These are phyloP conservation scores for Heteractis magnifica DNA, from an alignment of 92 coral and sea anemone species.

Conservation along the genomic window DNA sequence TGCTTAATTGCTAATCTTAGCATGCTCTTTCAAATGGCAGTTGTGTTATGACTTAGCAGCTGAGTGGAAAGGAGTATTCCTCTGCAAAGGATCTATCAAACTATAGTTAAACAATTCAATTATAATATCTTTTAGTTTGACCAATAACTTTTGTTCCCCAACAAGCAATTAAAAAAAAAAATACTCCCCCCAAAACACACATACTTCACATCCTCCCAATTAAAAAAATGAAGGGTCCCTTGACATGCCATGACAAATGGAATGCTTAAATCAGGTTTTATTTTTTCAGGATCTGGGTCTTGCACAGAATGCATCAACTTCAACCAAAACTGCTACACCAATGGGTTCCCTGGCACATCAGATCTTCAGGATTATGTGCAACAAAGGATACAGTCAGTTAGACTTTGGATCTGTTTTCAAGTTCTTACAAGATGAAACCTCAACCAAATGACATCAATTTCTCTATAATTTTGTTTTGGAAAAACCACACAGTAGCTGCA, in stretches of 20 bases:
- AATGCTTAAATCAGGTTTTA: not conserved
- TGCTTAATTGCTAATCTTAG: no score
- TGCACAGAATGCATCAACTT: slow-evolving; percentile 94
- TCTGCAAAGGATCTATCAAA: no score
- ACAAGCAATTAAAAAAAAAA: not conserved
- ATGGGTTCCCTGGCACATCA: slow-evolving; percentile 98
- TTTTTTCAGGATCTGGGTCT: slow-evolving; percentile 84
- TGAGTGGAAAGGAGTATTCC: no score
- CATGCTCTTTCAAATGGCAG: no score
- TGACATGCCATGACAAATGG: no score
- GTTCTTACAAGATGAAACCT: slow-evolving; percentile 70
- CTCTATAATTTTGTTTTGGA: not conserved
- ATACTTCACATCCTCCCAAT: no score
- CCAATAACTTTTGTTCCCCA: no score
- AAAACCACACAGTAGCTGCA: not conserved
- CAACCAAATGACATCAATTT: not conserved
- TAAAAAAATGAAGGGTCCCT: no score
- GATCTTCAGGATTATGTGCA: slow-evolving; percentile 91
- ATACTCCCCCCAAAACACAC: no score
- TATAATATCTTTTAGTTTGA: no score
- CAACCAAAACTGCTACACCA: slow-evolving; percentile 88
- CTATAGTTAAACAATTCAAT: no score
- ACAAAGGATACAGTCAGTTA: slow-evolving; percentile 77
- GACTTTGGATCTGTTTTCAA: slow-evolving; percentile 95
- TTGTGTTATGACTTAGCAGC: no score